These are phyloP conservation scores for Alouatta palliata DNA, from an alignment of 2,113 vertebrate species.

Conservation along the genomic window DNA sequence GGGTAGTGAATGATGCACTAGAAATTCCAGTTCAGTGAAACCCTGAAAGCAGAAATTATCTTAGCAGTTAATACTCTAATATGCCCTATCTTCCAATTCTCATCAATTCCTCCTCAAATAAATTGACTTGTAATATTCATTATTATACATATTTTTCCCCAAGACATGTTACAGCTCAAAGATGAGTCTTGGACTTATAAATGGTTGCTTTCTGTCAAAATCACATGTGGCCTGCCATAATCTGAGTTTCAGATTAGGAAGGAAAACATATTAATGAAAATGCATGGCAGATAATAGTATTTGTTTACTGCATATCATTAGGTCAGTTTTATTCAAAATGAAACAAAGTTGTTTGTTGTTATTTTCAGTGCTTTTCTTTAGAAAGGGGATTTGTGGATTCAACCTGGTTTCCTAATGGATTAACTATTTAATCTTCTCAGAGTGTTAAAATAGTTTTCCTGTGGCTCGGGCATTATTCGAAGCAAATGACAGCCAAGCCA, in stretches of 20 bases:
- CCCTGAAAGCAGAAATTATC: conserved; percentile 74
- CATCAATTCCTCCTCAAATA: conserved; percentile 45
- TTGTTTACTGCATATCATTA: background rate
- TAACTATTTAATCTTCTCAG: conserved; percentile 69
- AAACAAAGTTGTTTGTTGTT: background rate
- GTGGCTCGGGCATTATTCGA: conserved; percentile 31
- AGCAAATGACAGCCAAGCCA: background rate
- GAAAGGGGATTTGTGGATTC: conserved; percentile 35
- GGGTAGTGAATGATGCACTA: conserved; percentile 70
- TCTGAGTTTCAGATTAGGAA: conserved; percentile 31
- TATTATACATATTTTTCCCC: conserved; percentile 22
- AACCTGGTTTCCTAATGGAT: conserved; percentile 33
- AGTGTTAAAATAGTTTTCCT: conserved; percentile 62
- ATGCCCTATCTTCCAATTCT: conserved; percentile 52
- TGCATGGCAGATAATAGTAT: background rate
- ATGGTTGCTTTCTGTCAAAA: conserved; percentile 58
- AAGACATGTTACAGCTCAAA: conserved; percentile 50
- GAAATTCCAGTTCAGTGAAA: conserved; percentile 76
- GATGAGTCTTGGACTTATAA: conserved; percentile 30
- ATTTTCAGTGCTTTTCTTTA: background rate
- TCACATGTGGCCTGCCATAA: background rate
- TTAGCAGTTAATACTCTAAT: conserved; percentile 70
- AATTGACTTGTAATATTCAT: conserved; percentile 23
- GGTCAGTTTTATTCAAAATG: conserved; percentile 9
- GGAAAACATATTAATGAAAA: background rate